Conservation (phyloP, 1,140 invertebrate genomes). For the Drosophila lowei region DNA sequence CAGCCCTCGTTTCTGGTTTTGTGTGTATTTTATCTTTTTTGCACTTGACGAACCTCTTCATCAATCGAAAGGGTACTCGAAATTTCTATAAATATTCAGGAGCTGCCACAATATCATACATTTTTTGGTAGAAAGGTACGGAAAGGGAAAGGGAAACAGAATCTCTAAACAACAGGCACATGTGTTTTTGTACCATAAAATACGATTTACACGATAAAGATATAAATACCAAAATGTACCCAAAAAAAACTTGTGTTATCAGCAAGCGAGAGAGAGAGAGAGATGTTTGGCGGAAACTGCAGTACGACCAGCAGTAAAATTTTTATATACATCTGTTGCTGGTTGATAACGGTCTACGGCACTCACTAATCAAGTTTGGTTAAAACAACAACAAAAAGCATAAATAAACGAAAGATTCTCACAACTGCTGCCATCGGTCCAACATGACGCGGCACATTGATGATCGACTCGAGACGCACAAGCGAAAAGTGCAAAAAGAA, state of each 20-base stretch:
- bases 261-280: no score
- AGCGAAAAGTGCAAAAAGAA: no score
- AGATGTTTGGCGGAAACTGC: constrained; percentile 10
- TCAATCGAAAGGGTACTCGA: constrained; percentile 28
- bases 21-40: constrained; percentile 30
- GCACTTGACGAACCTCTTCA: constrained; percentile 34
- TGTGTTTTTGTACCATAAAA: no score
- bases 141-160: background rate
- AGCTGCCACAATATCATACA: constrained; percentile 1
- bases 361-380: constrained; percentile 18
- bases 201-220: no score
- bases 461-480: no score
- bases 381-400: constrained; percentile 14
- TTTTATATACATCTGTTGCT: background rate
- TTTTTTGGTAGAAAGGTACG: constrained; percentile 1
- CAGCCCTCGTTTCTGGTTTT: constrained; percentile 28
- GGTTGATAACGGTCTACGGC: constrained; percentile 14
- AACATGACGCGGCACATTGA: no score
- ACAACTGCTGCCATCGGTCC: no score
- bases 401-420: constrained; percentile 4
- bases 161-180: no score
- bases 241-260: no score
- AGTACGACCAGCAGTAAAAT: constrained; percentile 12
- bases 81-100: constrained; percentile 16
- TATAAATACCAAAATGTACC: no score